Evolutionary conservation across 64 coral and sea anemone genomes (phyloP).

Genomic region (Porites australiensis): DNA sequence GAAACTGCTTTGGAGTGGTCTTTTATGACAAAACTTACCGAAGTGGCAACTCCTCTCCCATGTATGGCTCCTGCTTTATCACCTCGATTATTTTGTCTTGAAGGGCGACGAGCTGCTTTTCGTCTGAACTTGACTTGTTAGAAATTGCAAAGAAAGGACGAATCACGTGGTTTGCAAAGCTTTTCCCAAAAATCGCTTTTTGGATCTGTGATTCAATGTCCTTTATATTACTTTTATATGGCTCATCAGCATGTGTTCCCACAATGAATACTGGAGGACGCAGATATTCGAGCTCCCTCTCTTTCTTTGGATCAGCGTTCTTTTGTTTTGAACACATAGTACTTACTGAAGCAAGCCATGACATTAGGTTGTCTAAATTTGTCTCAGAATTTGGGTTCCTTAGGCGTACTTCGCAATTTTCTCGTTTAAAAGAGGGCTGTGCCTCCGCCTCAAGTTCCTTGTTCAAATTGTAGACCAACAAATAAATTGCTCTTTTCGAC

Average conservation of each 20-base stretch:
- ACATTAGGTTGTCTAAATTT: conserved; percentile 27
- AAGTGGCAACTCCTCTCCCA: no score
- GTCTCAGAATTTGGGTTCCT: conserved; percentile 14
- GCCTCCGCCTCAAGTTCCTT: no score
- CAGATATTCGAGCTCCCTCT: not conserved
- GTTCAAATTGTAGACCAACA: no score
- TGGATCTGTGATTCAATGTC: no score
- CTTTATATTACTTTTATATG: no score
- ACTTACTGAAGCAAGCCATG: conserved; percentile 26
- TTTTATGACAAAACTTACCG: not conserved
- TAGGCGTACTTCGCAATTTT: not conserved
- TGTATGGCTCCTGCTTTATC: no score
- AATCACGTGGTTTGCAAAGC: conserved; percentile 9
- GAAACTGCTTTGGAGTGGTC: not conserved
- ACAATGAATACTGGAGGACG: no score
- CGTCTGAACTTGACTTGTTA: not conserved
- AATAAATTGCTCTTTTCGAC: no score
- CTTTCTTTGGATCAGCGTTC: not conserved
- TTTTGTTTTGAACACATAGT: no score
- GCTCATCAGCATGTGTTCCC: no score
- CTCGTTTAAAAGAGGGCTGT: no score
- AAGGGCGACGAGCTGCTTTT: not conserved
- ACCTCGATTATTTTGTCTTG: not conserved
- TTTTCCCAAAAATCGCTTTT: not conserved
- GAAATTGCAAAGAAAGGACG: no score